Conservation (phyloP, 2,797 vertebrate species). For the Masticophis lateralis region DNA sequence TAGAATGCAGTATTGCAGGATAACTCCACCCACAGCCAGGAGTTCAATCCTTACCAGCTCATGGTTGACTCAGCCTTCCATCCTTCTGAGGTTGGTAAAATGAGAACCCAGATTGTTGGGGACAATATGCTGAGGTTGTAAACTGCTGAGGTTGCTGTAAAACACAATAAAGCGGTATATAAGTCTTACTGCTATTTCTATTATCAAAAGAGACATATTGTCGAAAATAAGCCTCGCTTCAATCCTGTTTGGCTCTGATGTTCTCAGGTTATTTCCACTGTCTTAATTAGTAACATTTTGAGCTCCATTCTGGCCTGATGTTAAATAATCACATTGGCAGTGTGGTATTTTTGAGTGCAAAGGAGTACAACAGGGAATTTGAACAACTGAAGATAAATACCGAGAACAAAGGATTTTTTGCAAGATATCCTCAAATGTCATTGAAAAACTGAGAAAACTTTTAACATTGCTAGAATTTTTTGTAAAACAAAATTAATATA, state of each 20-base stretch:
- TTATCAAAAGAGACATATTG: background rate
- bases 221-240: background rate
- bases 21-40: background rate
- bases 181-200: background rate
- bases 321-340: background rate
- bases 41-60: too few relatives aligned
- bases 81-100: background rate
- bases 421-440: background rate
- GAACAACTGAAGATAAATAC: background rate
- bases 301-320: background rate
- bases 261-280: background rate
- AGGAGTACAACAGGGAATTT: background rate
- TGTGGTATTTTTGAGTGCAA: background rate
- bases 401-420: background rate
- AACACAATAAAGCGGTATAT: background rate
- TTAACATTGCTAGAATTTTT: background rate
- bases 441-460: background rate
- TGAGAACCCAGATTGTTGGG: background rate
- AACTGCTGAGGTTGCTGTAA: background rate
- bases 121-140: background rate
- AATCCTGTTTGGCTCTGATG: background rate
- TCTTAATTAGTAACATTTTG: background rate
- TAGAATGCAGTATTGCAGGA: background rate
- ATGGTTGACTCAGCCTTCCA: background rate
- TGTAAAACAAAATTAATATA: background rate